Conservation (phyloP, 2,888 invertebrate species). For the Yponomeuta evonymella region DNA sequence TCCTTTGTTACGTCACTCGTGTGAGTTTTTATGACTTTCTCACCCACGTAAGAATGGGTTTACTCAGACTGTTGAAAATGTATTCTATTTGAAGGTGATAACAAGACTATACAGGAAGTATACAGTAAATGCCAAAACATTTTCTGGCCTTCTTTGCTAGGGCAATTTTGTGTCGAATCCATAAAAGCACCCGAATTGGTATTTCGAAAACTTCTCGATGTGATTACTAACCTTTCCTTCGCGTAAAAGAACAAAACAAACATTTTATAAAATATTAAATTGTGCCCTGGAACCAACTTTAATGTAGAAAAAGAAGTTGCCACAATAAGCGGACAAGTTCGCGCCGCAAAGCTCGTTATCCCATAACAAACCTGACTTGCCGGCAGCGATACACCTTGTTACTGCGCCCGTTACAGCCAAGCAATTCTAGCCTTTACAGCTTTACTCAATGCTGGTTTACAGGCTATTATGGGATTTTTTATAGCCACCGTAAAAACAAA, state of each 20-base stretch:
- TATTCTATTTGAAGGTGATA: too few relatives aligned
- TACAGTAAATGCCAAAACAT: too few relatives aligned
- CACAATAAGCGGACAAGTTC: constrained; percentile 9
- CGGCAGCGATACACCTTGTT: constrained; percentile 20
- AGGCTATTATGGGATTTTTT: constrained; percentile 14
- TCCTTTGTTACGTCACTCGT: background rate
- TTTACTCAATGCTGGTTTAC: constrained; percentile 13
- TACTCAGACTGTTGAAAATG: background rate
- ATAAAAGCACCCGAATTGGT: background rate
- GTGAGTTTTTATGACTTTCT: background rate
- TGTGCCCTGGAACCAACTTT: constrained; percentile 7
- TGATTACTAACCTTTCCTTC: background rate
- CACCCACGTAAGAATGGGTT: background rate
- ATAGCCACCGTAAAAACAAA: constrained; percentile 10
- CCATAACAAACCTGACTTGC: constrained; percentile 28
- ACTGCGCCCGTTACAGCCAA: constrained; percentile 9
- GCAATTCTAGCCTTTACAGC: constrained; percentile 13
- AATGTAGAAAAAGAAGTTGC: constrained; percentile 7
- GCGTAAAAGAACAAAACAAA: background rate
- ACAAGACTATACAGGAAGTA: too few relatives aligned
- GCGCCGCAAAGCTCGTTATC: constrained; percentile 27
- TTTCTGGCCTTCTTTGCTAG: too few relatives aligned
- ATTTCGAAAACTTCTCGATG: background rate
- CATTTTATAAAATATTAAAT: constrained; percentile 7
- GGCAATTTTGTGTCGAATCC: background rate